Evolutionary conservation across 2,797 vertebrate species (phyloP).

Genomic region (Crenichthys baileyi): DNA sequence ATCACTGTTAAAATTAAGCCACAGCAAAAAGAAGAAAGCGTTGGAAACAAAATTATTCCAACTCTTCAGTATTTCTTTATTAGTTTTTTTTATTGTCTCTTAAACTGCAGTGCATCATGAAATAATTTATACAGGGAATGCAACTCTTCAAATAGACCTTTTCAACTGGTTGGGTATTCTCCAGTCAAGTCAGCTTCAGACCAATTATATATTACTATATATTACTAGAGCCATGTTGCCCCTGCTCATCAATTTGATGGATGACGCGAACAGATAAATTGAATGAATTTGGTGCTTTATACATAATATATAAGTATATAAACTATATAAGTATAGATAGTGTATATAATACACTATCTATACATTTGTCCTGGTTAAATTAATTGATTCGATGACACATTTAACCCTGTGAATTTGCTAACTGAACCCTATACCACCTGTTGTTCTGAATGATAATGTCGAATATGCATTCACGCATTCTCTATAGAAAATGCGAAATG

Average conservation of each 20-base stretch:
- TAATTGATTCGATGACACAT: neutral
- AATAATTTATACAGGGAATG: neutral
- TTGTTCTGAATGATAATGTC: neutral
- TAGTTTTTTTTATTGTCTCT: neutral
- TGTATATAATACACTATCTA: no score
- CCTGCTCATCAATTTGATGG: neutral
- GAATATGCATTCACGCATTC: no score
- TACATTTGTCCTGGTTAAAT: no score
- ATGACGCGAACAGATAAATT: neutral
- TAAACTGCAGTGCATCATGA: neutral
- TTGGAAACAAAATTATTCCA: neutral
- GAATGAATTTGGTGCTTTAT: neutral
- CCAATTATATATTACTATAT: neutral
- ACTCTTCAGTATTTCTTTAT: neutral
- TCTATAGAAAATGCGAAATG: no score
- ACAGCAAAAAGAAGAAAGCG: neutral
- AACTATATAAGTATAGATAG: no score
- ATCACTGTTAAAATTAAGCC: neutral
- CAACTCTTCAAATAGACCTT: neutral
- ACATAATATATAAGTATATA: no score
- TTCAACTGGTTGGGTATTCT: neutral
- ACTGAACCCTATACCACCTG: neutral
- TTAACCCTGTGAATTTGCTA: neutral
- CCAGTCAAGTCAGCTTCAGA: neutral
- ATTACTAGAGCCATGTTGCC: neutral